phyloP scores from a whole-genome alignment of 35 echinoderm and acorn worm species.

The Nesometra sesokonis region DNA sequence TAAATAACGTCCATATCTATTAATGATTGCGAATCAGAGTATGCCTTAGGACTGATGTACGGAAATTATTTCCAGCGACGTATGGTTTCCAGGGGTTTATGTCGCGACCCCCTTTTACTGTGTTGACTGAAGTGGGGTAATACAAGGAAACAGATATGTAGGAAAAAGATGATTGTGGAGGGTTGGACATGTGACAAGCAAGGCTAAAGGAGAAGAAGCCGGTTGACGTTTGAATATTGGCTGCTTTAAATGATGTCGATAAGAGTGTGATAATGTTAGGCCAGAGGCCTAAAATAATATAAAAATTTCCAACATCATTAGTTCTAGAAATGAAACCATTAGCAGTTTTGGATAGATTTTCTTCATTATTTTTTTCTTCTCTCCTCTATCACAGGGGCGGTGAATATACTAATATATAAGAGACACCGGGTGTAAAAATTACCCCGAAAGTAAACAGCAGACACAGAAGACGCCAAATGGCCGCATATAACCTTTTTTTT shows the following conservation, averaged over 20 bases:
- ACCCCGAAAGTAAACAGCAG: too few relatives aligned
- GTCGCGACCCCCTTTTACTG: neutral
- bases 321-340: too few relatives aligned
- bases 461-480: too few relatives aligned
- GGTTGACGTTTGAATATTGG: neutral
- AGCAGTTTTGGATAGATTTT: too few relatives aligned
- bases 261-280: too few relatives aligned
- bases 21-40: neutral
- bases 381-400: too few relatives aligned
- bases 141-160: neutral
- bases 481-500: too few relatives aligned
- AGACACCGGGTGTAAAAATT: too few relatives aligned
- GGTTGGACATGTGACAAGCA: neutral
- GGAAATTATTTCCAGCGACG: neutral
- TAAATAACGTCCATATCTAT: neutral
- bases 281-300: too few relatives aligned
- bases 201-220: neutral
- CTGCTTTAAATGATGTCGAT: neutral
- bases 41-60: neutral
- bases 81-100: neutral
- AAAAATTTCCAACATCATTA: too few relatives aligned
- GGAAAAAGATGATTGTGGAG: neutral
- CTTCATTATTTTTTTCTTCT: too few relatives aligned
- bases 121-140: neutral
- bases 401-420: too few relatives aligned